These are phyloP conservation scores for Cliona cf. orientalis DNA, from an alignment of 37 sponge, comb jelly and placozoan species.

Conservation along the genomic window DNA sequence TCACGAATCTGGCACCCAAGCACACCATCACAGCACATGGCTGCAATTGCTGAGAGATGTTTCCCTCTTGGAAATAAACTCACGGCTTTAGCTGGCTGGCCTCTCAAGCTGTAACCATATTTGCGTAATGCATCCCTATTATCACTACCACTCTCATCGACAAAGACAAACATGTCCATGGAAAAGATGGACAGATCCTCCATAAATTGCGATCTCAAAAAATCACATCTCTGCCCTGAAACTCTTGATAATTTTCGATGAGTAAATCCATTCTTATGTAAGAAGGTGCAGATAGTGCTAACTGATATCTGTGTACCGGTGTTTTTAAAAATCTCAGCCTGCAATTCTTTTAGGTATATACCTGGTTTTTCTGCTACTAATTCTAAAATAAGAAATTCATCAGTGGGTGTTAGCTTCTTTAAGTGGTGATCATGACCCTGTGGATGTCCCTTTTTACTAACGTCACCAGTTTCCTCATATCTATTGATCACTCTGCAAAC, in stretches of 20 bases:
- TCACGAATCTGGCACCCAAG: neutral
- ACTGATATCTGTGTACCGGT: slow-evolving; percentile 9
- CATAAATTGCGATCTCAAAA: neutral
- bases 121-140: slow-evolving; percentile 6
- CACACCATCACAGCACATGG: slow-evolving; percentile 4
- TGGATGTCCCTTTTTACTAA: neutral
- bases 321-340: neutral
- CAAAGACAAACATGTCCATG: neutral
- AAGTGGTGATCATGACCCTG: slow-evolving; percentile 13
- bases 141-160: slow-evolving; percentile 20
- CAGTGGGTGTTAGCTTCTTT: neutral
- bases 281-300: neutral
- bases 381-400: slow-evolving; percentile 7
- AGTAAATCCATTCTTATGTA: slow-evolving; percentile 1
- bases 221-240: neutral
- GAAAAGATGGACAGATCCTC: neutral
- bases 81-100: neutral
- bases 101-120: slow-evolving; percentile 9
- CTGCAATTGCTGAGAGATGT: neutral
- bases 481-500: neutral
- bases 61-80: slow-evolving; percentile 1
- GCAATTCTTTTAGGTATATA: slow-evolving; percentile 12
- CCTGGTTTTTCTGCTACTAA: neutral
- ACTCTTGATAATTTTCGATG: neutral
- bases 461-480: slow-evolving; percentile 1